Conservation (phyloP, 2,797 vertebrate species). For the Pseudochaenichthys georgianus region DNA sequence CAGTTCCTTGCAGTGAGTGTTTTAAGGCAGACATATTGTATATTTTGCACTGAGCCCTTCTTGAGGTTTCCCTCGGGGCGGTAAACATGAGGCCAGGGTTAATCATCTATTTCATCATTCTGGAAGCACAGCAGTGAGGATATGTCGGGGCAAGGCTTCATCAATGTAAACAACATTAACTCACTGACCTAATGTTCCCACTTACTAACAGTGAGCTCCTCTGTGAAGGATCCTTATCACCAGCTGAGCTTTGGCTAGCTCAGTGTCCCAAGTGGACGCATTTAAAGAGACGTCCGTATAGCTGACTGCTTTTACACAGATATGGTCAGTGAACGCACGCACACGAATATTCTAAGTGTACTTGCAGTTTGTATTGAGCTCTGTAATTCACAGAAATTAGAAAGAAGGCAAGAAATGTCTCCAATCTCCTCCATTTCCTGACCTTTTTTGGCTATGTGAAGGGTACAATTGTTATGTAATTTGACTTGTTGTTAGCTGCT, state of each 20-base stretch:
- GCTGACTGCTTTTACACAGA: not conserved
- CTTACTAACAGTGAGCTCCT: slow-evolving; percentile 4
- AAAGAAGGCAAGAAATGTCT: no score
- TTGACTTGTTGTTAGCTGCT: no score
- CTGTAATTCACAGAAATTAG: no score
- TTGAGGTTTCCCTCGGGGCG: not conserved
- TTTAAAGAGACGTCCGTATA: no score
- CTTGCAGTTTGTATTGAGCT: no score
- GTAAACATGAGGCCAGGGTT: slow-evolving; percentile 1
- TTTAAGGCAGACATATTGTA: not conserved
- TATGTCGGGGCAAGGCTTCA: not conserved
- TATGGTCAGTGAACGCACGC: not conserved
- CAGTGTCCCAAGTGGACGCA: not conserved
- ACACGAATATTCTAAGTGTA: no score
- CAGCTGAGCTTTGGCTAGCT: not conserved
- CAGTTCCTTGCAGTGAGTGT: not conserved
- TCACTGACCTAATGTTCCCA: slow-evolving; percentile 8
- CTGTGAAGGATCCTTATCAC: not conserved
- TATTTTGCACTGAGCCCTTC: not conserved
- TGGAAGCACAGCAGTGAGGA: not conserved
- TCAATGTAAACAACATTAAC: slow-evolving; percentile 29
- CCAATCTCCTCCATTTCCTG: no score
- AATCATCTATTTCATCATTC: slow-evolving; percentile 31
- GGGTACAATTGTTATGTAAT: no score
- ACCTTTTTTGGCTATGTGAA: no score